Conservation (phyloP, 2,113 vertebrate genomes). For the Sminthopsis crassicaudata region DNA sequence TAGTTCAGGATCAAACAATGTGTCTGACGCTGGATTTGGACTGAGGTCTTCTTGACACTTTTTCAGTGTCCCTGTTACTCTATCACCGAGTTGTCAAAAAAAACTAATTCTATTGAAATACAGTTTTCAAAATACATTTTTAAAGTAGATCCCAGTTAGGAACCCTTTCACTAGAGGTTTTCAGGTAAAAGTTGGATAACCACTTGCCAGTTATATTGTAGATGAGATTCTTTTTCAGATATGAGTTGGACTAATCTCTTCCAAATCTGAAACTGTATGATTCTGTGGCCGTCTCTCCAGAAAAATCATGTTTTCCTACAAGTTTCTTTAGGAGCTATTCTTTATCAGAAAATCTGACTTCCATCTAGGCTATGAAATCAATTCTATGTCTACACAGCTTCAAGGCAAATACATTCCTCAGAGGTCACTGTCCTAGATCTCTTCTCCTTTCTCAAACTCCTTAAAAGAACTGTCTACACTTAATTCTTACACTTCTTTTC, state of each 20-base stretch:
- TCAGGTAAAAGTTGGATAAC: not conserved
- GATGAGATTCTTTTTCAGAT: not conserved
- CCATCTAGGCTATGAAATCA: not conserved
- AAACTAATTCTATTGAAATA: not conserved
- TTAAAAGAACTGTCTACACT: not conserved
- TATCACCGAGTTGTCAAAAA: not conserved
- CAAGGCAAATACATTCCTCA: not conserved
- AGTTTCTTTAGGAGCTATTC: not conserved
- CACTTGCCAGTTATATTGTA: not conserved
- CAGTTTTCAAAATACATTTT: not conserved
- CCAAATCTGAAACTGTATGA: not conserved
- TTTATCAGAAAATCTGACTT: not conserved
- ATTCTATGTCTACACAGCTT: not conserved
- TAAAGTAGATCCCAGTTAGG: not conserved
- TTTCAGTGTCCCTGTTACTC: not conserved
- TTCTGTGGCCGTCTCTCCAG: not conserved
- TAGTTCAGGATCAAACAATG: not conserved
- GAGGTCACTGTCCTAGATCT: no score
- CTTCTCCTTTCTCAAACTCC: not conserved
- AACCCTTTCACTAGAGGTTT: not conserved
- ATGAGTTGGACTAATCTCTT: not conserved
- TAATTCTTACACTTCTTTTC: no score
- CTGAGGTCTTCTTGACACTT: not conserved
- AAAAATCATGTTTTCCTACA: not conserved
- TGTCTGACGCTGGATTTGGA: not conserved